Base-by-base conservation (phyloP, 2,888 invertebrate species). In the Aporophyla nigra region DNA sequence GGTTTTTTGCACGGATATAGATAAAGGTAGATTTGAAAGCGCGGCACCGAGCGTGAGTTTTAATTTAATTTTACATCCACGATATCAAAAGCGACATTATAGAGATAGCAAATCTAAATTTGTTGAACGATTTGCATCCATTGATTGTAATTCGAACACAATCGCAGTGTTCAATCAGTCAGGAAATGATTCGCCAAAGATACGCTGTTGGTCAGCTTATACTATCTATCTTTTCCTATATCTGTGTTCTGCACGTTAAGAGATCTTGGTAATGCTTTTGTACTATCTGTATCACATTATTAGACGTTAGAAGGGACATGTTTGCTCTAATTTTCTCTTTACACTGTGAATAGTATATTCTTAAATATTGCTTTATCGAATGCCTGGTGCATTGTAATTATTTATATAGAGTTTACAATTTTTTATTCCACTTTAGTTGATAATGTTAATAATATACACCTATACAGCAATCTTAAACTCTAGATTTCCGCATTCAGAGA, bases 311-410 rank as follows among this genome's bases (percentile, higher is more conserved):
- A 90, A 90, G 91, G 91, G 91, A 92, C 90, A 89, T 91, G 90
- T 92, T 91, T 89, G 90, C 92, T 93, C 91, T 89, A 82, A 88
- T 92, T 92, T 93, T 93, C 91, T 93, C 90, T 89, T 90, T 93
- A 92, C 92, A 93, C 92, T 94, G 94, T 95, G 93, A 94, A 94
- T 93, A 93, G 92, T 83, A 89, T 92, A 91, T 91, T 92, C 86
- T 73, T 86, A 80, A 90, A 91, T 86, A 88, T 90, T 92, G 93
- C 92, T 94, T 91, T 90, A 90, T 89, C 85, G 85, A 86, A 93
- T 93, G 93, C 93, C 93, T 93, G 94, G 94, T 92, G 93, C 93
- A 94, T 94, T 93, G 91, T 93, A 92, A 92, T 93, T 93, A 93
- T 94, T 94, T 92, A 94, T 93, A 91, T 88, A 87, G 90, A 92